phyloP scores from a whole-genome alignment of 1,140 invertebrate species.

The Zaprionus capensis region DNA sequence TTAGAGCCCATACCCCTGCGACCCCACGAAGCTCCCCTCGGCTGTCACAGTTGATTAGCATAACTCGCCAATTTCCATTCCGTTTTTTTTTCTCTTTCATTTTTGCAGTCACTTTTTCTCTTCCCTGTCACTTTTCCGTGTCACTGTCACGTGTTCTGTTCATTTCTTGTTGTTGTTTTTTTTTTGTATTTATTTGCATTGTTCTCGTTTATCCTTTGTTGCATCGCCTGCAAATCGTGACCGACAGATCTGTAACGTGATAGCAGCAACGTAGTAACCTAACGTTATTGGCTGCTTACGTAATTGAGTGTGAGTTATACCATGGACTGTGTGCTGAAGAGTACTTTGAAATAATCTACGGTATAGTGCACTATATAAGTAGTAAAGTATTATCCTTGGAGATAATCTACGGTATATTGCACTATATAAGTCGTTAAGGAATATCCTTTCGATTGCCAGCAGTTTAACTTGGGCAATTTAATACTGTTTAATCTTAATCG shows the following conservation, averaged over 20 bases:
- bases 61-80: not conserved
- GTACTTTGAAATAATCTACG: too few species aligned
- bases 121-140: not conserved
- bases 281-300: not conserved
- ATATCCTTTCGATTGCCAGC: too few species aligned
- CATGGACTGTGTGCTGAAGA: not conserved
- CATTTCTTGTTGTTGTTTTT: not conserved
- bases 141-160: not conserved
- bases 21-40: not conserved
- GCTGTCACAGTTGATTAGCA: constrained; percentile 39
- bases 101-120: not conserved
- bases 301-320: not conserved
- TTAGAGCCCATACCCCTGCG: constrained; percentile 15
- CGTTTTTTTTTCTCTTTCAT: not conserved
- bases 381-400: too few species aligned
- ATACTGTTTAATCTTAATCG: too few species aligned
- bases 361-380: not conserved
- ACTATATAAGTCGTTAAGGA: too few species aligned
- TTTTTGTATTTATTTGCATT: not conserved
- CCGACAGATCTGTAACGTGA: not conserved
- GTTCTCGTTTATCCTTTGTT: not conserved
- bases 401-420: too few species aligned
- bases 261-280: not conserved
- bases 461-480: too few species aligned
- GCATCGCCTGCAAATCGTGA: not conserved